Evolutionary conservation across 2,888 invertebrate species (phyloP), one percentile per base, ranked within the genome.

Genomic region (Alentia gelatinosa): DNA sequence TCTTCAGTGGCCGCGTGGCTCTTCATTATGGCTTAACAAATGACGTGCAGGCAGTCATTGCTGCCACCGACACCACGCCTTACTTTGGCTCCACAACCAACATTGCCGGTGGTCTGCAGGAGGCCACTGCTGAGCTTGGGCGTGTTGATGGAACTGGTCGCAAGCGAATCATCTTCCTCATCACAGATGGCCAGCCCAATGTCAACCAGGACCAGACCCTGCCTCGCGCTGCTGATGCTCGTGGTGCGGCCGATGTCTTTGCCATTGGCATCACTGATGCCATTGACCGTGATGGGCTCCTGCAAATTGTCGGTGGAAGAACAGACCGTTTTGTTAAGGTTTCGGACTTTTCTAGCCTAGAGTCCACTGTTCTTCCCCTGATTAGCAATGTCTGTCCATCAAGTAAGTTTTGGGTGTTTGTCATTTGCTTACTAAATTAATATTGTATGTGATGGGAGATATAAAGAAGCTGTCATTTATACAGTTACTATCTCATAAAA

Each of bases 151-250:
- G 39, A 0, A 30, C 40, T 15, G 83, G 83, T 23, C 35, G 83
- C 37, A 83, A 30, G n/a, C 19, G 56, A 23, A 30, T 40, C 3
- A 83, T 83, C 37, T 19, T 83, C 19, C 83, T 83, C 4, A 83
- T 83, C 83, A 83, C 83, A 37, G 83, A 83, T 19, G 83, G 83
- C 40, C 23, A 83, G 23, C 26, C 83, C 40, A 83, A 83, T 83
- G 83, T 83, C n/a, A 83, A 83, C 40, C 19, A 35, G 40, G 83
- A 40, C 23, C 39, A 40, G n/a, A 83, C 83, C 40, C 83, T 26
- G 7, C 40, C 83, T 35, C 5, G 9, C 7, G 83, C 83, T 7
- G 30, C 39, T 5, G 37, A 3, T 23, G 83, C 83, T 4, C 35
- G 83, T 23, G 0, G 39, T 1, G 35, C 39, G 83, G 83, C 83